Percentiles rank a stretch among this genome's conserved stretches.
phyloP scores from a whole-genome alignment of 2,797 vertebrate species.

The Channallabes apus region DNA sequence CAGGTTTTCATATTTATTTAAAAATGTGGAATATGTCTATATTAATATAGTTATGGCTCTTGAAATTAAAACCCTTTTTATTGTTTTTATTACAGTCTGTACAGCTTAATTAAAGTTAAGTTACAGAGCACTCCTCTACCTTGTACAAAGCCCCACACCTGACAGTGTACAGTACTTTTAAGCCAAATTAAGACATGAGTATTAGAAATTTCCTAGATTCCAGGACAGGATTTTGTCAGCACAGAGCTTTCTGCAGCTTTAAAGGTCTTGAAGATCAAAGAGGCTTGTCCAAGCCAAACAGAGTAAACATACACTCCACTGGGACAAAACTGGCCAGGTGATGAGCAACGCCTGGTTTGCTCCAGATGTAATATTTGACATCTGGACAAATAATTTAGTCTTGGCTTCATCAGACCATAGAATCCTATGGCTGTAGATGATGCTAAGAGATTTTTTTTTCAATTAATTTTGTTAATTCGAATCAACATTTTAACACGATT shows the following conservation, averaged over 20 bases:
- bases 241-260: not conserved
- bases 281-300: constrained; percentile 5
- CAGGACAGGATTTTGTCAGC: not conserved
- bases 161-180: not conserved
- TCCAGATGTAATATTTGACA: constrained; percentile 15
- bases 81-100: not conserved
- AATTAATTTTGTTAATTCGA: too few relatives aligned
- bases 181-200: not conserved
- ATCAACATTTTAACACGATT: too few relatives aligned
- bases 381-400: not conserved
- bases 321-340: not conserved
- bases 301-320: not conserved
- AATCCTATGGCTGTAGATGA: not conserved
- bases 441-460: too few relatives aligned
- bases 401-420: not conserved
- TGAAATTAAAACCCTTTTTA: not conserved
- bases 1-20: not conserved
- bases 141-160: not conserved
- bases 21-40: not conserved
- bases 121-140: not conserved
- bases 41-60: not conserved
- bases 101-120: not conserved
- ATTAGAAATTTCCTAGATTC: not conserved
- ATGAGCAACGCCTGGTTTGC: not conserved
- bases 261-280: too few relatives aligned